These are phyloP conservation scores for Tenthredo scrophulariae DNA, from an alignment of 2,888 invertebrate genomes.

Conservation along the genomic window DNA sequence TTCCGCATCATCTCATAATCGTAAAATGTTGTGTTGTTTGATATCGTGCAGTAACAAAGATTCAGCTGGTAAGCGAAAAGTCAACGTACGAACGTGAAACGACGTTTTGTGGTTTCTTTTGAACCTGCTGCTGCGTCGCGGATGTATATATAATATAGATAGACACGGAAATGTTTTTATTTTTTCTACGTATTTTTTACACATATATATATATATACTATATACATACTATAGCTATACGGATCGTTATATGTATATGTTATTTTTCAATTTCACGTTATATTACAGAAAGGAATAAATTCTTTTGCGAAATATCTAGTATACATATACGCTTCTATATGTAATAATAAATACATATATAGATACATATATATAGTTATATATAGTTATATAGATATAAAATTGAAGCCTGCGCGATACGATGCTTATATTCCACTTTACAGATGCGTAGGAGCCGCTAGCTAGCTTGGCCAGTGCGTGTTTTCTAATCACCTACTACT, in stretches of 20 bases:
- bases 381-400: background rate
- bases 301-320: background rate
- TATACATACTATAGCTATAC: no score
- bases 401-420: background rate
- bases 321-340: background rate
- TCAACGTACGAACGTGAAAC: background rate
- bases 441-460: conserved; percentile 18
- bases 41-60: background rate
- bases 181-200: no score
- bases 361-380: no score
- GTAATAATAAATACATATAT: background rate
- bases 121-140: background rate
- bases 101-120: background rate
- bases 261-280: background rate
- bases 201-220: no score
- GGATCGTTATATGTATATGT: background rate
- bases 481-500: conserved; percentile 37
- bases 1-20: background rate
- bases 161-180: no score
- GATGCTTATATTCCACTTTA: conserved; percentile 1
- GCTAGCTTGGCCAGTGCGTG: conserved; percentile 12
- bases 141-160: conserved; percentile 42
- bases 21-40: background rate
- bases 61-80: background rate
- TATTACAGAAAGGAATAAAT: background rate